Percentiles rank a stretch among this genome's conserved stretches.
Conservation (phyloP, 2,888 invertebrate species). For the Macrophya annulata region DNA sequence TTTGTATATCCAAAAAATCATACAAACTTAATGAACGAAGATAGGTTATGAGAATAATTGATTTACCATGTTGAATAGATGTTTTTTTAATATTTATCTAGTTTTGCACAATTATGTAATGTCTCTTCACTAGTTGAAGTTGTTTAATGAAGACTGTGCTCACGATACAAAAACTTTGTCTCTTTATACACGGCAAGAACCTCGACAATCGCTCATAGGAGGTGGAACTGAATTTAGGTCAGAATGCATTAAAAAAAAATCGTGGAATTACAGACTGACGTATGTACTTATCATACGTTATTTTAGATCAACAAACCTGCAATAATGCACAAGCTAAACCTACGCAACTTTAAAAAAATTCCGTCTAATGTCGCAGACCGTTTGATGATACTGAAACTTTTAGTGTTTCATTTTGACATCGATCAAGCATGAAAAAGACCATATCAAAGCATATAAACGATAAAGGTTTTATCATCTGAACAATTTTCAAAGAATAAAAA, state of each 20-base stretch:
- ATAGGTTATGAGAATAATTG: background rate
- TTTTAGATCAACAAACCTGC: background rate
- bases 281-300: background rate
- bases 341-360: background rate
- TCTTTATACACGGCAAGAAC: constrained; percentile 39
- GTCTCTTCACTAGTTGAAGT: background rate
- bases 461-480: no score
- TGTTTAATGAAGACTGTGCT: constrained; percentile 32
- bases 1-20: background rate
- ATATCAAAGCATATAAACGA: no score
- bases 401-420: background rate
- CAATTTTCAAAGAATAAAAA: background rate
- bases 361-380: background rate
- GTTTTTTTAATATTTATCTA: background rate
- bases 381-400: background rate
- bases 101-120: background rate
- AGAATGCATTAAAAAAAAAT: constrained; percentile 56
- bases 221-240: constrained; percentile 68
- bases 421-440: no score
- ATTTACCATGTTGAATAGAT: constrained; percentile 26
- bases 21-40: background rate
- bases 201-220: constrained; percentile 55
- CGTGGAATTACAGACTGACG: background rate
- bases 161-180: background rate
- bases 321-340: background rate